These are phyloP conservation scores for Mantis religiosa DNA, from an alignment of 2,888 invertebrate genomes.

Conservation along the genomic window DNA sequence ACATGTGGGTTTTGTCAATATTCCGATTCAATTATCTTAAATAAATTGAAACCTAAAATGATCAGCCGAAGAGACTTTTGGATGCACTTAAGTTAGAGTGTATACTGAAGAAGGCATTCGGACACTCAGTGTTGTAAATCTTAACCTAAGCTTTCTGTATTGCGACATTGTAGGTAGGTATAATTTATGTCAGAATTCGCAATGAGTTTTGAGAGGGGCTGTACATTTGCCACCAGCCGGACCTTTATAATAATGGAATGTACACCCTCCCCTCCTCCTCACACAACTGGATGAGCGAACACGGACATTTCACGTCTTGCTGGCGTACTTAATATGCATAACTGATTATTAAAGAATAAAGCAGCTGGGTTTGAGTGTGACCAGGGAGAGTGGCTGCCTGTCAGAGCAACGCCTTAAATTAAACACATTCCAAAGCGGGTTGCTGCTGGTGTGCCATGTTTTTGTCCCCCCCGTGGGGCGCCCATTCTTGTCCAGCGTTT, in stretches of 20 bases:
- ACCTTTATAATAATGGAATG: slow-evolving; percentile 9
- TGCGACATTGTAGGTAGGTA: neutral
- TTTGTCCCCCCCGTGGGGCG: slow-evolving; percentile 13
- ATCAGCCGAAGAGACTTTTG: too few relatives aligned
- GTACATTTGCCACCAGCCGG: slow-evolving; percentile 7
- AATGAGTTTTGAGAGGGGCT: neutral
- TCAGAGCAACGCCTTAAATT: slow-evolving; percentile 30
- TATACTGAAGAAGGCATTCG: too few relatives aligned
- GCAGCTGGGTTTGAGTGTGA: slow-evolving; percentile 2
- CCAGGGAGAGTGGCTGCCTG: slow-evolving; percentile 6
- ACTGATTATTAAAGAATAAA: slow-evolving; percentile 28
- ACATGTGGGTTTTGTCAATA: too few relatives aligned
- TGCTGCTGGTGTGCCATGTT: slow-evolving; percentile 10
- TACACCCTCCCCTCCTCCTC: neutral
- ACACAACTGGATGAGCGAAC: slow-evolving; percentile 17
- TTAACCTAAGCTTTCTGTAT: too few relatives aligned
- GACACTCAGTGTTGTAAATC: too few relatives aligned
- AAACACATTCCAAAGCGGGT: slow-evolving; percentile 28
- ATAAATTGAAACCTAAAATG: too few relatives aligned
- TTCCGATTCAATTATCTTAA: too few relatives aligned
- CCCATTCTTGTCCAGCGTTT: slow-evolving; percentile 17
- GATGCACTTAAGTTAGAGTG: too few relatives aligned
- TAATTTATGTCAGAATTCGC: neutral
- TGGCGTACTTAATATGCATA: slow-evolving; percentile 29
- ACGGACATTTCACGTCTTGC: slow-evolving; percentile 16